phyloP scores from a whole-genome alignment of 2,888 invertebrate genomes.

The Cataglyphis livida region DNA sequence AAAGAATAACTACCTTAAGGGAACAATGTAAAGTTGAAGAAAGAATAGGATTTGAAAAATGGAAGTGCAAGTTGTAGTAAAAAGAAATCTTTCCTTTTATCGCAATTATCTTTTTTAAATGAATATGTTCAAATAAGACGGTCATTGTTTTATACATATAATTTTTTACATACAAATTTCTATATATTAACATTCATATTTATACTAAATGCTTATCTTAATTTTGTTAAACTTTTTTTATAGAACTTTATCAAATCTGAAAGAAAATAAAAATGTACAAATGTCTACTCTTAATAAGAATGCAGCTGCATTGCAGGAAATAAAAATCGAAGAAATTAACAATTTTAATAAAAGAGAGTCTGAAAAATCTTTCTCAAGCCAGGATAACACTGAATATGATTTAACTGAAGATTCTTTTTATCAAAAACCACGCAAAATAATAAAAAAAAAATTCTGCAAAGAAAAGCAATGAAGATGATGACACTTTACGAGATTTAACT shows the following conservation, averaged over 20 bases:
- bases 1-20: not conserved
- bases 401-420: not conserved
- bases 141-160: not conserved
- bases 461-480: not conserved
- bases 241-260: not conserved
- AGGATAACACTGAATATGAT: not conserved
- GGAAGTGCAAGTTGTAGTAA: not conserved
- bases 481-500: not conserved
- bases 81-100: conserved; percentile 1
- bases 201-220: not conserved
- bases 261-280: not conserved
- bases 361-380: conserved; percentile 5
- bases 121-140: conserved; percentile 3
- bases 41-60: not conserved
- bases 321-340: not conserved
- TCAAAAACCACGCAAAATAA: not conserved
- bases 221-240: not conserved
- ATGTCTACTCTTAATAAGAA: not conserved
- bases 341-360: not conserved
- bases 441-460: not conserved
- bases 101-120: not conserved
- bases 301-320: not conserved
- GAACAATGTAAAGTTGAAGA: not conserved
- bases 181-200: conserved; percentile 6
- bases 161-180: not conserved